Evolutionary conservation across 1,140 invertebrate species (phyloP), one percentile per base, ranked within the genome.

Genomic region (Drosophila varians): DNA sequence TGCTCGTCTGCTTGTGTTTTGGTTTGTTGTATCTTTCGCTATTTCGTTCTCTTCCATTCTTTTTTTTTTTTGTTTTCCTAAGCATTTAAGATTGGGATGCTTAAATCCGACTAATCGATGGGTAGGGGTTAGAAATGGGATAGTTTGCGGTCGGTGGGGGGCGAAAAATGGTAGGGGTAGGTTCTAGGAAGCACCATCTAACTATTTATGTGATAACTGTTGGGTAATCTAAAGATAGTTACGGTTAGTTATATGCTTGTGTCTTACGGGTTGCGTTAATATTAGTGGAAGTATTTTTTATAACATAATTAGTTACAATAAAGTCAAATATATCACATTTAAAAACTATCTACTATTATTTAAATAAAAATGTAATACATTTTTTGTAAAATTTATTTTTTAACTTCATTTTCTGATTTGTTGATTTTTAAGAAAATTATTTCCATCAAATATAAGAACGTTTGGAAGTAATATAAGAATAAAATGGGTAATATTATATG

Each of bases 1-100:
- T 55, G 47, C 31, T 12, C 31, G 31, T 53, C 46, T 53, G 47
- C 46, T 47, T 70, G 76, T 65, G 49, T 52, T 49, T 71, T 48
- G 40, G 55, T 42, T 42, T 65, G 34, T 42, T 53, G 36, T 56
- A 77, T 80, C 68, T 64, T 69, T 74, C 58, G 54, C 55, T 60
- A 64, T 62, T 65, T n/a, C 28, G 34, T 23, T 69, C 28, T 26
- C 12, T 40, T 21, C n/a, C 21, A 25, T 8, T 47, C 43, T 23
- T 49, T 47, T 49, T 23, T 49, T 45, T 52, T 68, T 69, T 25
- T 60, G 42, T 53, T 54, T 62, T 19, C 25, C 55, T 75, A 66
- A 68, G 56, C 49, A 66, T 73, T 74, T 74, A 74, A 74, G 72
- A 49, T 53, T 21, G 42, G 25, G 43, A 31, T 47, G 56, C 47